Base-by-base conservation (phyloP, 2,888 invertebrate genomes). In the Hemistola chrysoprasaria region DNA sequence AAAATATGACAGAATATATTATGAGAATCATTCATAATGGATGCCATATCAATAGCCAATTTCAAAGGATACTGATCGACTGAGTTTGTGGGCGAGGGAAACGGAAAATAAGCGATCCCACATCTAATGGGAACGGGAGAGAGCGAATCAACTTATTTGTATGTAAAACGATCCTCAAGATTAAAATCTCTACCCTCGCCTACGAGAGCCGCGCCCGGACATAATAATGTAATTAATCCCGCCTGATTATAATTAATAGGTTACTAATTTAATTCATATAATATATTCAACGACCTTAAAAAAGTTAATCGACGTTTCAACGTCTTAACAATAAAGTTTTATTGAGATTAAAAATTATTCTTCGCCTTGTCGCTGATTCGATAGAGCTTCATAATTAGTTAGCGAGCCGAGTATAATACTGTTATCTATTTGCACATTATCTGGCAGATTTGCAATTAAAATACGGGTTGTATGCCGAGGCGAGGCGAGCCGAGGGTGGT, bases 401-500 rank as follows among this genome's bases (percentile, higher is more conserved):
- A 81, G 77, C 79, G 74, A 81, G 78, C 70, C 63, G 72, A 78
- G 80, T 81, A 82, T 85, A 86, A 88, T 84, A 70, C 78, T 72
- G 83, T 85, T 88, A 87, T 87, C 86, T 87, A 86, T 88, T 88
- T 87, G 83, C 83, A 80, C 85, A 86, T 88, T 86, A 87, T 86
- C 88, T 85, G 78, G 84, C 82, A 85, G 86, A 88, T 88, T 87
- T 87, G 85, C 88, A 88, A 88, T 88, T 88, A 88, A 87, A 88
- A 87, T 86, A 81, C 74, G 84, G 83, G 81, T 76, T 80, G 80
- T 78, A 56, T 65, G 53, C 28, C 31, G 42, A 30, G 60, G 56
- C 60, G 58, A 53, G 61, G 66, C 49, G 53, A 56, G 70, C 71
- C 66, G 61, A 64, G 70, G 71, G 66, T 62, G 65, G 66, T 52